phyloP scores from a whole-genome alignment of 1,140 invertebrate species.

The Coptotermes formosanus region DNA sequence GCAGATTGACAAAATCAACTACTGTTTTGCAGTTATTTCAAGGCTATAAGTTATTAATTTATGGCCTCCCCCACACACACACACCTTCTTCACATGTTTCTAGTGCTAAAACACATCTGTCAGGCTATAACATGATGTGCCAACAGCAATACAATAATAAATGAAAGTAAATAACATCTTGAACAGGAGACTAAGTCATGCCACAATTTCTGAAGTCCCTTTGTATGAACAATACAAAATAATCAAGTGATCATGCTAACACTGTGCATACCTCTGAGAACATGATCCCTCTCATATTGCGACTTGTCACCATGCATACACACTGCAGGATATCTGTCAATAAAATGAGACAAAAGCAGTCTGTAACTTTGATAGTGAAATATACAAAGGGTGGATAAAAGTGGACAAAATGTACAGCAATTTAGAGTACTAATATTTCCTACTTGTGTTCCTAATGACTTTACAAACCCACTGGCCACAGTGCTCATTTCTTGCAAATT shows the following conservation, averaged over 20 bases:
- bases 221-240: background rate
- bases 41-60: too few relatives aligned
- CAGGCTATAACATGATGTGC: background rate
- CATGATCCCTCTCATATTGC: constrained; percentile 82
- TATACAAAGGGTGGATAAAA: background rate
- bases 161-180: background rate
- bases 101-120: background rate
- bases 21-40: too few relatives aligned
- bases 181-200: constrained; percentile 37
- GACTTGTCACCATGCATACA: constrained; percentile 90
- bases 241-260: constrained; percentile 2
- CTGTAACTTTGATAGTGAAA: background rate
- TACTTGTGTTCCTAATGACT: background rate
- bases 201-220: too few relatives aligned
- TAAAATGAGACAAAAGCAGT: too few relatives aligned
- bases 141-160: background rate
- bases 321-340: constrained; percentile 66
- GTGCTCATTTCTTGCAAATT: background rate
- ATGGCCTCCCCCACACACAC: too few relatives aligned
- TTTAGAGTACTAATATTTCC: background rate
- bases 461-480: background rate
- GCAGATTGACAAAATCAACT: too few relatives aligned
- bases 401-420: background rate
- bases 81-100: too few relatives aligned
- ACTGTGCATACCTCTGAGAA: constrained; percentile 45